Conservation (phyloP, 2,113 vertebrate species). For the Dasyurus viverrinus region DNA sequence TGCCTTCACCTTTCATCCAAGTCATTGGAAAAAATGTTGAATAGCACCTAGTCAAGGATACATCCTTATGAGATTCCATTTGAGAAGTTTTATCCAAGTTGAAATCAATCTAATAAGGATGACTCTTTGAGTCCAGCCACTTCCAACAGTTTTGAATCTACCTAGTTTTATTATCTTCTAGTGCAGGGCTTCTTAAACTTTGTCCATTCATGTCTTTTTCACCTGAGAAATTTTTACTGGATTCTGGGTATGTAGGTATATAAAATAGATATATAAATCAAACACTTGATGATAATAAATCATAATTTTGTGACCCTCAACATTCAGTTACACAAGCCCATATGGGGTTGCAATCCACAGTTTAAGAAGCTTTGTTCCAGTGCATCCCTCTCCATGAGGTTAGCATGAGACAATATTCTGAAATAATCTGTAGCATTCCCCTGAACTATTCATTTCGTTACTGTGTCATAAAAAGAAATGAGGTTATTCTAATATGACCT, state of each 20-base stretch:
- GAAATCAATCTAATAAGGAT: neutral
- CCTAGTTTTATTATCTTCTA: neutral
- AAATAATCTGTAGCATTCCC: neutral
- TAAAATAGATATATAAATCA: too few relatives aligned
- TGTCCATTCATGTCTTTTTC: too few relatives aligned
- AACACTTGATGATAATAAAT: too few relatives aligned
- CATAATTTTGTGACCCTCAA: too few relatives aligned
- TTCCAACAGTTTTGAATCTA: neutral
- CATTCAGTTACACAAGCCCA: too few relatives aligned
- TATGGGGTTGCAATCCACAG: too few relatives aligned
- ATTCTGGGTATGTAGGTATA: too few relatives aligned
- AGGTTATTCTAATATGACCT: neutral
- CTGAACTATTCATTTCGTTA: neutral
- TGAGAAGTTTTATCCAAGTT: neutral
- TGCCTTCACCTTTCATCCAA: neutral
- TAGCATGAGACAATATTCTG: neutral
- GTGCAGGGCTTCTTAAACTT: too few relatives aligned
- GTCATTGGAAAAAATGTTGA: neutral
- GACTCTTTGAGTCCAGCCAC: neutral
- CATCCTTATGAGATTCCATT: neutral
- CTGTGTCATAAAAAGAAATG: neutral
- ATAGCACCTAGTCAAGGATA: neutral
- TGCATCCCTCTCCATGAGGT: neutral
- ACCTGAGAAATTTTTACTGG: too few relatives aligned
- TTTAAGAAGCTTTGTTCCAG: too few relatives aligned